phyloP scores from a whole-genome alignment of 2,113 vertebrate genomes.

The Ptychochromis oligacanthus region DNA sequence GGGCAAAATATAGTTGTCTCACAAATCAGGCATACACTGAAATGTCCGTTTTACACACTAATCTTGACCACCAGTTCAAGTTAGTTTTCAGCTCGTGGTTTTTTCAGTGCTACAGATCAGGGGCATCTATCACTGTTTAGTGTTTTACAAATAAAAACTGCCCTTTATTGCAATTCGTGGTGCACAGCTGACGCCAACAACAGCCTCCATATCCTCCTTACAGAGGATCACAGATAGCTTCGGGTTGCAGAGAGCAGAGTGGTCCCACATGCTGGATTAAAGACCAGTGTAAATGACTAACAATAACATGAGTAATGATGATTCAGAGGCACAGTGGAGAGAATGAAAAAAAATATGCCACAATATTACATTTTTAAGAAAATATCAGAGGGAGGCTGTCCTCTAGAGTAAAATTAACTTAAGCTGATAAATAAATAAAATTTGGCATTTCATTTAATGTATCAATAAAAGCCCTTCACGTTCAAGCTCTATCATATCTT shows the following conservation, averaged over 20 bases:
- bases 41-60: neutral
- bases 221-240: neutral
- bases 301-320: neutral
- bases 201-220: neutral
- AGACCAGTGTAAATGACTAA: conserved; percentile 4
- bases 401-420: neutral
- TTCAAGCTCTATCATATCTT: neutral
- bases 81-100: conserved; percentile 3
- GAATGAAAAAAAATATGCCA: neutral
- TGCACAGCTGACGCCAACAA: conserved; percentile 22
- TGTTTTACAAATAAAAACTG: conserved; percentile 34
- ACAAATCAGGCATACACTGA: neutral
- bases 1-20: neutral
- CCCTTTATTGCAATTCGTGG: conserved; percentile 22
- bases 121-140: conserved; percentile 9
- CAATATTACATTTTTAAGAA: neutral
- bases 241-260: neutral
- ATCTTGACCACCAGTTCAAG: neutral
- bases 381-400: neutral
- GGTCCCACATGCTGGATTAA: neutral
- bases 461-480: neutral
- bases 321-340: neutral
- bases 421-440: neutral
- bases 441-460: neutral
- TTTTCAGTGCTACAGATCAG: conserved; percentile 8